A percentile compares a stretch with the other conserved stretches of the same genome.
These are phyloP conservation scores for Ceratitis capitata DNA, from an alignment of 1,140 invertebrate genomes.

Conservation along the genomic window DNA sequence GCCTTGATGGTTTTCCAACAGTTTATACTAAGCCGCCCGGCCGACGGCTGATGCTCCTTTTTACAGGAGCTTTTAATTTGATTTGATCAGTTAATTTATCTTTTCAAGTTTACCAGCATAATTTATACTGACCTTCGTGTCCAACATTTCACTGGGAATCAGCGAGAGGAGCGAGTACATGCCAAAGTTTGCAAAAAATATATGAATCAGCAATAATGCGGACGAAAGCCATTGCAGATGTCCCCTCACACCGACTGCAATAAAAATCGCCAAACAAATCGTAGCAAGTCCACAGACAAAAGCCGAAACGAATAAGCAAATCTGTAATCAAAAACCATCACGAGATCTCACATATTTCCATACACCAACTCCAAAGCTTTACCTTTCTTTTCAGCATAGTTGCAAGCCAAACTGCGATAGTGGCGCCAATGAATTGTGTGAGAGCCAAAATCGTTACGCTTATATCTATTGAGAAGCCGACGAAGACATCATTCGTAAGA, in stretches of 20 bases:
- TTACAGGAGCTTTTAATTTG: too few species aligned
- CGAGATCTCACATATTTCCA: neutral
- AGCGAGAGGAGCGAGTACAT: slow-evolving; percentile 53
- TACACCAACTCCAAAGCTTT: neutral
- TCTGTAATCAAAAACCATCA: neutral
- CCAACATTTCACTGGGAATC: slow-evolving; percentile 55
- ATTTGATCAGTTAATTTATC: too few species aligned
- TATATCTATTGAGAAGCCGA: neutral
- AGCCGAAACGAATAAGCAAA: neutral
- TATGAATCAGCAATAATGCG: slow-evolving; percentile 47
- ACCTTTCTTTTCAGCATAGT: neutral
- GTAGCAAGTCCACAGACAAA: neutral
- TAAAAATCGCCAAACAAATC: neutral
- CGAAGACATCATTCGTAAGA: neutral
- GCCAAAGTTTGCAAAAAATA: slow-evolving; percentile 55
- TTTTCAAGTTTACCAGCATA: too few species aligned
- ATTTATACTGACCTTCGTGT: slow-evolving; percentile 54
- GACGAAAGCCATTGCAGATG: slow-evolving; percentile 3
- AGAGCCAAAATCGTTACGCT: neutral
- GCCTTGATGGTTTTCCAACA: too few species aligned
- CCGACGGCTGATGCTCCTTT: too few species aligned
- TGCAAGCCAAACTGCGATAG: neutral
- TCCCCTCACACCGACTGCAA: neutral
- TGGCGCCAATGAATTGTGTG: slow-evolving; percentile 9
- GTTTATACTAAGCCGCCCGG: too few species aligned